phyloP scores from a whole-genome alignment of 1,140 invertebrate species.

The Drosophila mauritiana region DNA sequence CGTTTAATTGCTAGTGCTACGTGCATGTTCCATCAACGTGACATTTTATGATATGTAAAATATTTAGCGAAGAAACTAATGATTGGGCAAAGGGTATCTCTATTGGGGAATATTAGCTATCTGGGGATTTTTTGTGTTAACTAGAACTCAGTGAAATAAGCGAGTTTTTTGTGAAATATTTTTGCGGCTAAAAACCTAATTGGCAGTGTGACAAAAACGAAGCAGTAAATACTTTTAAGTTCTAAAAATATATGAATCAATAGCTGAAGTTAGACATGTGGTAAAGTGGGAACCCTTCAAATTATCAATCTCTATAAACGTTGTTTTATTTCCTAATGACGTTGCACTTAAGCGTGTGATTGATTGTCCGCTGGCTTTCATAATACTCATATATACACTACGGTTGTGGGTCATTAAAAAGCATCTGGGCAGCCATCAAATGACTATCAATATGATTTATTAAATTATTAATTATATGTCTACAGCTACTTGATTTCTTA shows the following conservation, averaged over 20 bases:
- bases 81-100: background rate
- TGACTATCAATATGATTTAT: conserved; percentile 61
- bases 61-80: conserved; percentile 11
- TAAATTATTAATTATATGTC: conserved; percentile 36
- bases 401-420: conserved; percentile 32
- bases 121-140: too few relatives aligned
- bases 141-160: background rate
- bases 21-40: conserved; percentile 63
- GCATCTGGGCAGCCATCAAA: conserved; percentile 22
- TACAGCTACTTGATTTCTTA: conserved; percentile 13
- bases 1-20: conserved; percentile 22
- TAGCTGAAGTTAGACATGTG: conserved; percentile 1
- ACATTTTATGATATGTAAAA: conserved; percentile 57
- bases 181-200: background rate
- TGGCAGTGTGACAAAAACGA: too few relatives aligned
- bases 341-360: conserved; percentile 55
- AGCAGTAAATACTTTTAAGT: background rate
- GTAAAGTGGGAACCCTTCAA: conserved; percentile 15
- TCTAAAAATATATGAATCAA: background rate
- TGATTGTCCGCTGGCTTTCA: conserved; percentile 50
- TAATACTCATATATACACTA: conserved; percentile 16
- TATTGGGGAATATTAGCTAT: background rate
- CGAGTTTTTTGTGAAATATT: background rate
- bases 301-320: conserved; percentile 63
- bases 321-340: conserved; percentile 51